Evolutionary conservation across 2,797 vertebrate genomes (phyloP), one percentile per base, ranked within the genome.

Genomic region (Muscicapa striata): DNA sequence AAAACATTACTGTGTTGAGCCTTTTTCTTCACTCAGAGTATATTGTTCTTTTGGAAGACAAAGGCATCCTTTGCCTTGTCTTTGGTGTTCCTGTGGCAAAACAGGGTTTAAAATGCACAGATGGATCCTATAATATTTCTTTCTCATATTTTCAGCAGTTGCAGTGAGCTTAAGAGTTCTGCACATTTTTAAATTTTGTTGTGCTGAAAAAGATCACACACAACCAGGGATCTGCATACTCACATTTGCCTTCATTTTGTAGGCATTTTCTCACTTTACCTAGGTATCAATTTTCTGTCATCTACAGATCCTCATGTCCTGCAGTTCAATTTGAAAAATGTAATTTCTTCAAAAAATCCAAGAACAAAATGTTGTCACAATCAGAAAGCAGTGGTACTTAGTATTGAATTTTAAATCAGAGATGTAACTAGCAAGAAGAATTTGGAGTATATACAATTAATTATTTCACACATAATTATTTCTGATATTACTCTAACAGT

Each of bases 361-460:
- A 81, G 61, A 87, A 74, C 4, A 30, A 72, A 94, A 82, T 43
- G 23, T 51, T 84, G 46, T 72, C 72, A 36, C 61, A 75, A 89
- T 76, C 89, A 88, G 30, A 95, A 95, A 82, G 30, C 45, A 23
- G 34, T 52, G 66, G n/a, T 70, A 82, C 48, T 88, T 93, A 91
- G 90, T 91, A 76, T 17, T 82, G 76, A 91, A 93, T 95, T 94
- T 95, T 93, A 95, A 94, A 95, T 93, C 78, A 58, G 70, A 94
- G 80, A 82, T 66, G 64, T 77, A 93, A 72, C 61, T 52, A 87
- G 58, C 38, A 70, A 74, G 54, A 84, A 78, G 48, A 41, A 88
- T 93, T 91, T 0, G 0, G 63, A 80, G 20, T 90, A 70, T 87
- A 77, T 68, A 94, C 73, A 92, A 91, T 86, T 93, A 94, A 93